Conservation (phyloP, 1,140 invertebrate species). For the Drosophila guanche region DNA sequence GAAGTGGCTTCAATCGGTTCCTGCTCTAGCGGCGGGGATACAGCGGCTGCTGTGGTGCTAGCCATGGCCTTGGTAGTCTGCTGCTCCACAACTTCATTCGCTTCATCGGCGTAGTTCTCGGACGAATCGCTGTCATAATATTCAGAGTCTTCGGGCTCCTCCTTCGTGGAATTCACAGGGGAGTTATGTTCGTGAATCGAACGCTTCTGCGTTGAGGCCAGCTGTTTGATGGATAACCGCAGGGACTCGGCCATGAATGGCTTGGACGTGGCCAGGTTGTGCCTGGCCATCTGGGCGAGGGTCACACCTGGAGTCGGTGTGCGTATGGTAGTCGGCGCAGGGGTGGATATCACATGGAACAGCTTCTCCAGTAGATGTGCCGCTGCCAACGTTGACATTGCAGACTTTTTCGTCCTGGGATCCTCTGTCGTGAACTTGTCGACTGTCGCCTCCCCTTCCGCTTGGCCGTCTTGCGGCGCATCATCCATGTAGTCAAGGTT, state of each 20-base stretch:
- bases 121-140: conserved; percentile 45
- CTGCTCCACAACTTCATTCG: conserved; percentile 26
- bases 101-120: conserved; percentile 43
- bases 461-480: not conserved
- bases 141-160: conserved; percentile 39
- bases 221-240: conserved; percentile 54
- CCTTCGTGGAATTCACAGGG: not conserved
- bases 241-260: conserved; percentile 58
- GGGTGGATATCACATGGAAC: conserved; percentile 52
- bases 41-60: conserved; percentile 17
- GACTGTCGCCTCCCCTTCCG: conserved; percentile 1
- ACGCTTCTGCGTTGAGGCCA: conserved; percentile 37
- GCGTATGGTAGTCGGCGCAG: conserved; percentile 1
- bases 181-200: not conserved
- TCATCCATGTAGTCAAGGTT: conserved; percentile 59
- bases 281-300: conserved; percentile 55
- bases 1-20: conserved; percentile 37
- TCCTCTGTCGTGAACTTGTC: conserved; percentile 11
- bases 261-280: conserved; percentile 65
- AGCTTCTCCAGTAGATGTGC: conserved; percentile 49
- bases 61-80: conserved; percentile 1
- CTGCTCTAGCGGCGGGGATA: not conserved
- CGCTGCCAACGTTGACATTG: conserved; percentile 55
- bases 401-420: conserved; percentile 14
- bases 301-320: conserved; percentile 24